phyloP scores from a whole-genome alignment of 2,797 vertebrate genomes.

The Menidia menidia region DNA sequence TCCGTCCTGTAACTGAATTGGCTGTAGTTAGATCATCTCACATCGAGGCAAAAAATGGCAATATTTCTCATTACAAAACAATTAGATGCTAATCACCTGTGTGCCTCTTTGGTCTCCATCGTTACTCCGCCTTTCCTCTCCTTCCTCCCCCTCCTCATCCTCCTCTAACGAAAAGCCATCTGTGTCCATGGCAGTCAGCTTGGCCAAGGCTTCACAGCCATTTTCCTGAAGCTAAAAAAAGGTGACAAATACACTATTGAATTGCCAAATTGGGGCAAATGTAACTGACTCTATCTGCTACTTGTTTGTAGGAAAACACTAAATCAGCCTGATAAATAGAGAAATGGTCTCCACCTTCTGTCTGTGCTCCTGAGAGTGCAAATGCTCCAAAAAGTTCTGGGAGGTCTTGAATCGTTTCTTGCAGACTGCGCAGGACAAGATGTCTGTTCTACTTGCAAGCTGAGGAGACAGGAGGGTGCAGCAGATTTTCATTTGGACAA shows the following conservation, averaged over 20 bases:
- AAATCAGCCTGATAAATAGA: neutral
- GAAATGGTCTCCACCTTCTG: constrained; percentile 88
- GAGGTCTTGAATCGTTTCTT: constrained; percentile 92
- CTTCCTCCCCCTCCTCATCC: constrained; percentile 84
- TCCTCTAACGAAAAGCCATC: constrained; percentile 89
- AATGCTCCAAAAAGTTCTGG: constrained; percentile 93
- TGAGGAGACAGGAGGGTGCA: constrained; percentile 56
- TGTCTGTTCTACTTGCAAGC: constrained; percentile 87
- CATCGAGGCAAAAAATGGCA: constrained; percentile 5
- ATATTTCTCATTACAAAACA: neutral
- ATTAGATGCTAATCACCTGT: constrained; percentile 49
- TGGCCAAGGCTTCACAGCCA: constrained; percentile 84
- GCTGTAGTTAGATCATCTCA: neutral
- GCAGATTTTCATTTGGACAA: neutral
- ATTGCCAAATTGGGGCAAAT: neutral
- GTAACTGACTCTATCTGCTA: neutral
- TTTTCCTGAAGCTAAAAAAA: constrained; percentile 72
- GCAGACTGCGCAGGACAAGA: constrained; percentile 92
- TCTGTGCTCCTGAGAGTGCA: constrained; percentile 92
- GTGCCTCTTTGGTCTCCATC: constrained; percentile 35
- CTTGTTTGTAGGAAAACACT: neutral
- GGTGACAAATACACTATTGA: neutral
- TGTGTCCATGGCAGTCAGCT: constrained; percentile 86
- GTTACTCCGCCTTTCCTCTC: constrained; percentile 73
- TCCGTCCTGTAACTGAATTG: constrained; percentile 65